These are phyloP conservation scores for Euplagia quadripunctaria DNA, from an alignment of 2,888 invertebrate genomes.

Conservation along the genomic window DNA sequence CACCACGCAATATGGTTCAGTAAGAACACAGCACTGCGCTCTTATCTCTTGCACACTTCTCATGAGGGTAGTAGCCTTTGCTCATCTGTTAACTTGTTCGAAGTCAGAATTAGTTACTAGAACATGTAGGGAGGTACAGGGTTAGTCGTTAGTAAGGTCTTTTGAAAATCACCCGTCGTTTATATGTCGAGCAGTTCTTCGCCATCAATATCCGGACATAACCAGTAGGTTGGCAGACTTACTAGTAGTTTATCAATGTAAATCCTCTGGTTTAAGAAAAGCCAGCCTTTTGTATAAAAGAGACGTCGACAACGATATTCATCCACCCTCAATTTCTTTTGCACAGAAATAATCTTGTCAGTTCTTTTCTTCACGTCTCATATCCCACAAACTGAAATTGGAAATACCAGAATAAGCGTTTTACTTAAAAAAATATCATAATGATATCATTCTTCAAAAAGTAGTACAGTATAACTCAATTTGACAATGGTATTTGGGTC, in stretches of 20 bases:
- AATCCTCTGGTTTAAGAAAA: too few species aligned
- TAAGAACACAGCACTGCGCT: too few species aligned
- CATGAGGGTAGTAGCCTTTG: too few species aligned
- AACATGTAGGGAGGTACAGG: too few species aligned
- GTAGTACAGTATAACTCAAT: conserved; percentile 28
- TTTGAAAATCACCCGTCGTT: neutral
- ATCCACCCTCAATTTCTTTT: too few species aligned
- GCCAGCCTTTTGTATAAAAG: too few species aligned
- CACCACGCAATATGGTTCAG: too few species aligned
- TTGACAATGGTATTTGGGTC: conserved; percentile 41
- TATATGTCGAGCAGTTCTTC: neutral
- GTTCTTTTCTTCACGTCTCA: neutral
- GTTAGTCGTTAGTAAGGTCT: neutral
- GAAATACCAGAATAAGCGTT: neutral
- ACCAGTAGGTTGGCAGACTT: neutral
- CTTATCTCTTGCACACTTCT: too few species aligned
- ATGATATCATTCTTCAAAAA: conserved; percentile 5
- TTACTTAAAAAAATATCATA: neutral
- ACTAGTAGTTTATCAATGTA: neutral
- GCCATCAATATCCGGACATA: neutral
- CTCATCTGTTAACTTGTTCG: too few species aligned
- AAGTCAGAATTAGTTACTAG: neutral
- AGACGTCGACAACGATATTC: too few species aligned
- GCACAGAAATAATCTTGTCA: too few species aligned
- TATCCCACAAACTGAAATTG: neutral